Conservation (phyloP, 2,797 vertebrate genomes). For the Scomberomorus guttatus region DNA sequence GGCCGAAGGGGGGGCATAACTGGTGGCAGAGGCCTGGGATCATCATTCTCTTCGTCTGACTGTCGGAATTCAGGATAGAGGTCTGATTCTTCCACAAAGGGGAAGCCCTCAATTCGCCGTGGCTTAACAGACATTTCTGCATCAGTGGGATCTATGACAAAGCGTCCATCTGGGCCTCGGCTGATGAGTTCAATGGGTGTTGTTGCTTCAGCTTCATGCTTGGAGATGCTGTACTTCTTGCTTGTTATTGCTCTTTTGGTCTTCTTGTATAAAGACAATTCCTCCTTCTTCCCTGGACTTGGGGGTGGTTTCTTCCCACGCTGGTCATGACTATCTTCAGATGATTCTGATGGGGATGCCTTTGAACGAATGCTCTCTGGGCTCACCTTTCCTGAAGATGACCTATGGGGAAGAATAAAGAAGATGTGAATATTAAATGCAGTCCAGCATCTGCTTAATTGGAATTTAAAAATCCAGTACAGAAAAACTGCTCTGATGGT, state of each 20-base stretch:
- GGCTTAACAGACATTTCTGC: slow-evolving; percentile 91
- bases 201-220: slow-evolving; percentile 89
- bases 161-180: slow-evolving; percentile 95
- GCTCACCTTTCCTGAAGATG: slow-evolving; percentile 97
- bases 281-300: slow-evolving; percentile 93
- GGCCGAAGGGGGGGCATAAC: slow-evolving; percentile 94
- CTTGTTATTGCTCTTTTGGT: slow-evolving; percentile 99
- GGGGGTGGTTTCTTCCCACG: slow-evolving; percentile 90
- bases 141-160: slow-evolving; percentile 90
- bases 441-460: background rate
- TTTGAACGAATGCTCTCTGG: slow-evolving; percentile 92
- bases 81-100: slow-evolving; percentile 98
- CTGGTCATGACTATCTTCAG: slow-evolving; percentile 92
- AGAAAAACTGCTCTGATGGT: background rate
- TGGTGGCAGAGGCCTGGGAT: slow-evolving; percentile 91
- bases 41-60: slow-evolving; percentile 98
- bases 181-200: slow-evolving; percentile 94
- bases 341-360: slow-evolving; percentile 94
- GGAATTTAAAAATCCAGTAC: background rate
- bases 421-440: slow-evolving; percentile 10
- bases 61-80: slow-evolving; percentile 99
- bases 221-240: slow-evolving; percentile 96
- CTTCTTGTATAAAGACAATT: slow-evolving; percentile 97
- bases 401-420: slow-evolving; percentile 80
- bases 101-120: slow-evolving; percentile 96